phyloP scores from a whole-genome alignment of 2,888 invertebrate genomes.

The Spicauda simplicius region DNA sequence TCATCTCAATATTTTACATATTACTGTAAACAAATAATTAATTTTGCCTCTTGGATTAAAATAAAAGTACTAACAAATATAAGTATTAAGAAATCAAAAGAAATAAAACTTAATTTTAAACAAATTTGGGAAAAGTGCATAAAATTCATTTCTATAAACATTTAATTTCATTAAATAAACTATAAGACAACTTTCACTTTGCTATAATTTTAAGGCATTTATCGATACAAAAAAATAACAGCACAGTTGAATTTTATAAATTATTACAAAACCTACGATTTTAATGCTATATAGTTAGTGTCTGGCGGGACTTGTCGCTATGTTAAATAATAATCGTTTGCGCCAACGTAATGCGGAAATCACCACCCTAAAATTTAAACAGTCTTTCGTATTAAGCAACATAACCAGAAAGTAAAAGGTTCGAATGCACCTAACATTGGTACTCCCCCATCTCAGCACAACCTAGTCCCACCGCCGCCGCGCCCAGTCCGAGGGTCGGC shows the following conservation, averaged over 20 bases:
- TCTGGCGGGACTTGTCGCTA: conserved; percentile 42
- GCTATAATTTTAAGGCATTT: conserved; percentile 16
- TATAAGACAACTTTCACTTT: conserved; percentile 49
- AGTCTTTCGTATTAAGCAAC: conserved; percentile 44
- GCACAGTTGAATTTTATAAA: conserved; percentile 27
- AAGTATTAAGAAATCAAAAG: conserved; percentile 24
- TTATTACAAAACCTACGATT: conserved; percentile 25
- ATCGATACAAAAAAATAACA: conserved; percentile 40
- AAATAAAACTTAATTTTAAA: conserved; percentile 31
- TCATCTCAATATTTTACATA: conserved; percentile 3
- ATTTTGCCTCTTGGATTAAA: conserved; percentile 19
- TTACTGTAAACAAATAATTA: conserved; percentile 20
- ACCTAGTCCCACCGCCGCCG: conserved; percentile 21
- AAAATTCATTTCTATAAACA: conserved; percentile 33
- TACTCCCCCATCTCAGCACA: conserved; percentile 15
- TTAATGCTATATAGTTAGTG: conserved; percentile 37
- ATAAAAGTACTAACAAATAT: conserved; percentile 30
- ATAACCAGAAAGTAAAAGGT: conserved; percentile 34
- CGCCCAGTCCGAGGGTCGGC: conserved; percentile 19
- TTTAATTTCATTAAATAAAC: conserved; percentile 38
- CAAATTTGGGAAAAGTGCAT: conserved; percentile 32
- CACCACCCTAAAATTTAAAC: conserved; percentile 40
- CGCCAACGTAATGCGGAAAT: conserved; percentile 34
- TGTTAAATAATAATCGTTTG: conserved; percentile 8
- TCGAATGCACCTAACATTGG: conserved; percentile 25